phyloP scores from a whole-genome alignment of 2,888 invertebrate genomes.

The Pheosia tremula region DNA sequence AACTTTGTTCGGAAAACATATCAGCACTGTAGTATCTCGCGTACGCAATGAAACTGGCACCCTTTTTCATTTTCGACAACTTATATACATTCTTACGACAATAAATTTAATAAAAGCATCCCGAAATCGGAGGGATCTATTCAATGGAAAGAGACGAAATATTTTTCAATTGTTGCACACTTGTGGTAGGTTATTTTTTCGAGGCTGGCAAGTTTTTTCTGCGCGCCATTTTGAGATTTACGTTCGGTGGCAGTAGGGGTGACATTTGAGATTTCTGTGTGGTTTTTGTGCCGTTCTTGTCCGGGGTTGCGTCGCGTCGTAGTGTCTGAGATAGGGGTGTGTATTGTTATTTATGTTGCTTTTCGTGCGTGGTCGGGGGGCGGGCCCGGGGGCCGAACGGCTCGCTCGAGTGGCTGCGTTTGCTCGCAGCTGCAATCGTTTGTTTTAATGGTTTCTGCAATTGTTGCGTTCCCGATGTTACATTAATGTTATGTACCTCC shows the following conservation, averaged over 20 bases:
- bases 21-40: conserved; percentile 57
- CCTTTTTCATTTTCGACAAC: conserved; percentile 76
- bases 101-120: conserved; percentile 81
- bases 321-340: conserved; percentile 82
- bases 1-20: conserved; percentile 73
- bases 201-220: conserved; percentile 21
- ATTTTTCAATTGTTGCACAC: conserved; percentile 84
- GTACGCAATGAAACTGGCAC: conserved; percentile 70
- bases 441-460: conserved; percentile 78
- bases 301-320: conserved; percentile 56
- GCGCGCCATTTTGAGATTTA: conserved; percentile 37
- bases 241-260: conserved; percentile 22
- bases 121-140: conserved; percentile 77
- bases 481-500: conserved; percentile 62
- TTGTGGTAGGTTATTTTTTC: conserved; percentile 52
- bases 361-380: conserved; percentile 76
- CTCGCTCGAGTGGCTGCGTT: conserved; percentile 65
- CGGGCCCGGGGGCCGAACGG: conserved; percentile 76
- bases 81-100: conserved; percentile 82
- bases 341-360: conserved; percentile 84
- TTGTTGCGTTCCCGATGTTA: conserved; percentile 65
- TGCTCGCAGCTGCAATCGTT: conserved; percentile 75
- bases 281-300: conserved; percentile 40
- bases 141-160: conserved; percentile 82
- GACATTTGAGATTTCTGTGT: conserved; percentile 32